Conservation (phyloP, 2,888 invertebrate species). For the Pheosia gnoma region DNA sequence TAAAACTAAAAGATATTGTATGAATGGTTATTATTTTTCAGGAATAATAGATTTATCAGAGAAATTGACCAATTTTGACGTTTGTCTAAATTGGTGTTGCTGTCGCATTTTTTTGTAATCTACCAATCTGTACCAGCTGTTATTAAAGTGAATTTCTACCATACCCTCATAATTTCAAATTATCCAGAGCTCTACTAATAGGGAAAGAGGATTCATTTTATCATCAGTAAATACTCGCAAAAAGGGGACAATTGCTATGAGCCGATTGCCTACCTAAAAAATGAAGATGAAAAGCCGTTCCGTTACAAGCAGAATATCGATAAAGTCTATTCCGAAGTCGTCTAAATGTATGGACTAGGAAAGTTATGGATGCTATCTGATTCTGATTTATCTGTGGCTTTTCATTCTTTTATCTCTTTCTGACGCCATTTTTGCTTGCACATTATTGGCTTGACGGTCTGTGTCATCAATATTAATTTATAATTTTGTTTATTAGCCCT, state of each 20-base stretch:
- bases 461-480: too few species aligned
- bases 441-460: too few species aligned
- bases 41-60: constrained; percentile 50
- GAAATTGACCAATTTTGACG: constrained; percentile 39
- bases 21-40: constrained; percentile 54
- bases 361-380: too few species aligned
- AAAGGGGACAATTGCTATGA: background rate
- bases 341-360: too few species aligned
- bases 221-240: background rate
- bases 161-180: background rate
- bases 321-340: too few species aligned
- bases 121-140: background rate
- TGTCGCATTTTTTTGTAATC: background rate
- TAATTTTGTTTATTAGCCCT: too few species aligned
- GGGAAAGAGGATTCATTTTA: background rate
- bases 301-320: background rate
- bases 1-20: constrained; percentile 38
- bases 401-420: too few species aligned
- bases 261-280: background rate
- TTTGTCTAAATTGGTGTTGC: constrained; percentile 37
- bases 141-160: background rate
- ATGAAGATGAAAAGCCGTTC: background rate
- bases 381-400: too few species aligned
- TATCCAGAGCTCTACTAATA: too few species aligned
- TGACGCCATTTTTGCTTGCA: too few species aligned